A percentile compares a stretch with the other conserved stretches of the same genome.
Conservation (phyloP, 2,888 invertebrate genomes). For the Tiliacea citrago region DNA sequence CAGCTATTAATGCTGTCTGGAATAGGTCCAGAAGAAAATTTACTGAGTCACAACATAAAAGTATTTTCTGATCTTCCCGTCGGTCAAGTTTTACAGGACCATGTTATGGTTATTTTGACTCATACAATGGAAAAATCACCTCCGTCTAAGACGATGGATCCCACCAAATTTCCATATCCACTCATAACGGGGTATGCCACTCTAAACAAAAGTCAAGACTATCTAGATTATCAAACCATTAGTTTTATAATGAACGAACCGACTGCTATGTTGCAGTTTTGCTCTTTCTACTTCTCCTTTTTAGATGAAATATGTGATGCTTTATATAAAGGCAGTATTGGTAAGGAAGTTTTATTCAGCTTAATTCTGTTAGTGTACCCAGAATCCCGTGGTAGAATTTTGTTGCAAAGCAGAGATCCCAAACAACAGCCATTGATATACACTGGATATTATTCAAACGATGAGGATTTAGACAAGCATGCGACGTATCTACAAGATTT, state of each 20-base stretch:
- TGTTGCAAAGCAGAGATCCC: slow-evolving; percentile 88
- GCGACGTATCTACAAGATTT: slow-evolving; percentile 77
- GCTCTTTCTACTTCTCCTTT: slow-evolving; percentile 60
- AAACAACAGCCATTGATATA: slow-evolving; percentile 89
- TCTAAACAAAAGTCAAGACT: slow-evolving; percentile 89
- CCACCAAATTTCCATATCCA: slow-evolving; percentile 70
- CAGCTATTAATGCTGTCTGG: slow-evolving; percentile 87
- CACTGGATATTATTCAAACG: slow-evolving; percentile 90
- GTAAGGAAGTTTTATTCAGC: slow-evolving; percentile 56
- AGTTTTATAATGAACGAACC: slow-evolving; percentile 58
- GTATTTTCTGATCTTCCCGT: slow-evolving; percentile 82
- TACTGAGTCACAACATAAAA: slow-evolving; percentile 74
- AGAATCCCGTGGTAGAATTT: slow-evolving; percentile 88
- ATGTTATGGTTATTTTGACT: slow-evolving; percentile 73
- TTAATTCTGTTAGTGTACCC: slow-evolving; percentile 77
- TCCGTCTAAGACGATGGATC: slow-evolving; percentile 74
- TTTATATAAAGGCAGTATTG: slow-evolving; percentile 54
- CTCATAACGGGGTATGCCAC: slow-evolving; percentile 81
- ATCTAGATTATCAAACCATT: slow-evolving; percentile 79
- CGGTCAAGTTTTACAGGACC: slow-evolving; percentile 85
- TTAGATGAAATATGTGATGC: slow-evolving; percentile 65
- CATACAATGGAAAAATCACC: slow-evolving; percentile 61
- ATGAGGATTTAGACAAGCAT: slow-evolving; percentile 86
- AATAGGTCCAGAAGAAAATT: slow-evolving; percentile 81
- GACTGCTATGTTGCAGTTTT: slow-evolving; percentile 43